These are phyloP conservation scores for Progne subis DNA, from an alignment of 2,113 vertebrate genomes.

Conservation along the genomic window DNA sequence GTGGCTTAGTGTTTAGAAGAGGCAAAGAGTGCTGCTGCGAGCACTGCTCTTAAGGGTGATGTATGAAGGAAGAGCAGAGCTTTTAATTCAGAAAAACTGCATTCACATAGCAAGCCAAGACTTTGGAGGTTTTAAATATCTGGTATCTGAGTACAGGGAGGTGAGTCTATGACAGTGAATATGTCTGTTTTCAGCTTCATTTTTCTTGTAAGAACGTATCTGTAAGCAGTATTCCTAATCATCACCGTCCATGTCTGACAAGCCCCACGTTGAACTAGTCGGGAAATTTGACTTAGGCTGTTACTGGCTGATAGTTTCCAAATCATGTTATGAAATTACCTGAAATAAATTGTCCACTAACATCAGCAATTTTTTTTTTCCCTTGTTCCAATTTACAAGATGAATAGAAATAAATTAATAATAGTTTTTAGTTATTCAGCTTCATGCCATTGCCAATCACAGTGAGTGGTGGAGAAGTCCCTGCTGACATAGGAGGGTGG, in stretches of 20 bases:
- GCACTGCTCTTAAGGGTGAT: not conserved
- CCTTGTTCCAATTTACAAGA: not conserved
- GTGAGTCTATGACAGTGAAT: not conserved
- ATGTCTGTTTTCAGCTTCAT: not conserved
- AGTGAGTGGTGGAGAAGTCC: not conserved
- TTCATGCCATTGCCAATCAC: not conserved
- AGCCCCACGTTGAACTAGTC: not conserved
- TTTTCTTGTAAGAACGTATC: not conserved
- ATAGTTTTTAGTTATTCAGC: not conserved
- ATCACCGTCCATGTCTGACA: not conserved
- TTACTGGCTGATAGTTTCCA: not conserved
- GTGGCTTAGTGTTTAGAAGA: not conserved
- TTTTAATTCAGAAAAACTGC: not conserved
- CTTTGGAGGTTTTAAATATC: not conserved
- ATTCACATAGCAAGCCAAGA: not conserved
- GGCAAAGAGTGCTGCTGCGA: not conserved
- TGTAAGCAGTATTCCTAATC: not conserved
- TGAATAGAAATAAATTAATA: not conserved
- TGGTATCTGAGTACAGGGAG: not conserved
- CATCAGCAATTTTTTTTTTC: not conserved
- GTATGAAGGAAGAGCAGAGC: not conserved
- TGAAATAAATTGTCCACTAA: not conserved
- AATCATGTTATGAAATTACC: not conserved
- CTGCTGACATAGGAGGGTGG: not conserved
- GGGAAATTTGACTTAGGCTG: not conserved